Conservation (phyloP, 2,888 invertebrate genomes). For the Dorcus parallelipipedus region DNA sequence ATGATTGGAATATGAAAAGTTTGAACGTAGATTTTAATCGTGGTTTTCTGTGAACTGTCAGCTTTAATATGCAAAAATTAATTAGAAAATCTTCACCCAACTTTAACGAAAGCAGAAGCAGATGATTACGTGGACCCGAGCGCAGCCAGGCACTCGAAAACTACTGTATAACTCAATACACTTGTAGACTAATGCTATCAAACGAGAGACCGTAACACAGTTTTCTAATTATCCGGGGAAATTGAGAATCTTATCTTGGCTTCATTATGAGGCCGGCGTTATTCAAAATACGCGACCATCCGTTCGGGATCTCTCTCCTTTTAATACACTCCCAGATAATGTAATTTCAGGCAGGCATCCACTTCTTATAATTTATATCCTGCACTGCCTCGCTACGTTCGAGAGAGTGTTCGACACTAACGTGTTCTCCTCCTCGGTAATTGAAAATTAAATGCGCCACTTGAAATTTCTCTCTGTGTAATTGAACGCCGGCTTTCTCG, state of each 20-base stretch:
- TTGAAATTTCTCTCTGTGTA: too few species aligned
- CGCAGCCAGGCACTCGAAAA: background rate
- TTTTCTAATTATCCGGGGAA: constrained; percentile 3
- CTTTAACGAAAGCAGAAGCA: too few species aligned
- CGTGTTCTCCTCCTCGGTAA: too few species aligned
- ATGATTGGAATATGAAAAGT: too few species aligned
- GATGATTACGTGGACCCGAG: background rate
- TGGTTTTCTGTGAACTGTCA: background rate
- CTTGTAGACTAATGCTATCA: background rate
- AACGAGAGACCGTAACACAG: background rate
- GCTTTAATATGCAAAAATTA: background rate
- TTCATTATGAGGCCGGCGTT: background rate
- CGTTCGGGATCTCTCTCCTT: background rate
- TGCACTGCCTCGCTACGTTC: too few species aligned
- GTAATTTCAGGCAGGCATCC: too few species aligned
- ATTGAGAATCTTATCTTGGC: constrained; percentile 1
- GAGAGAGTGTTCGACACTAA: too few species aligned
- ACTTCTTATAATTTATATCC: too few species aligned
- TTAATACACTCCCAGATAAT: too few species aligned
- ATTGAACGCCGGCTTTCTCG: too few species aligned
- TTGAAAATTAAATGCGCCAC: too few species aligned
- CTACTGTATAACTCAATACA: background rate
- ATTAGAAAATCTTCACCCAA: background rate
- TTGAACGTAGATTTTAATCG: too few species aligned
- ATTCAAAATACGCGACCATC: constrained; percentile 1